Percentiles rank a stretch among this genome's conserved stretches.
Evolutionary conservation across 2,797 vertebrate genomes (phyloP).

Genomic region (Pagetopsis macropterus): DNA sequence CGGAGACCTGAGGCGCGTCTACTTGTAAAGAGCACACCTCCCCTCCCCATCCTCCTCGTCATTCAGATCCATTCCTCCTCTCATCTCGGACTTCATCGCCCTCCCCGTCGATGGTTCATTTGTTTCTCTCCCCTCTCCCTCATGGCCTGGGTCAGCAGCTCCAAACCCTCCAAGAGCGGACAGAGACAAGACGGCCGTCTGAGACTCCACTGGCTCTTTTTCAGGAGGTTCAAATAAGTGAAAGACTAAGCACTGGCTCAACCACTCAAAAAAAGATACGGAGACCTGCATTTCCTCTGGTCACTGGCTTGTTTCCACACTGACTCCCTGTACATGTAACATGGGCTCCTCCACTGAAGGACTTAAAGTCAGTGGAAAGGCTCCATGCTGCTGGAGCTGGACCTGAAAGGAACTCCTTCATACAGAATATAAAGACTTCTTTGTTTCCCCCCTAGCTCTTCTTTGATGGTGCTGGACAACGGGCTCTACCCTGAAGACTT

Average conservation of each 20-base stretch:
- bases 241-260: constrained; percentile 46
- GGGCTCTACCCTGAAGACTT: constrained; percentile 37
- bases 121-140: constrained; percentile 11
- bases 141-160: constrained; percentile 29
- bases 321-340: constrained; percentile 32
- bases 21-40: constrained; percentile 90
- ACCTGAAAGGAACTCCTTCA: constrained; percentile 51
- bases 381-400: constrained; percentile 49
- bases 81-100: constrained; percentile 51
- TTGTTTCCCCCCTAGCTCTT: constrained; percentile 17
- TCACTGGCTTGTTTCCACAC: constrained; percentile 26
- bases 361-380: constrained; percentile 50
- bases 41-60: constrained; percentile 17
- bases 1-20: constrained; percentile 96
- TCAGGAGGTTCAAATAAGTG: constrained; percentile 21
- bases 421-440: constrained; percentile 42
- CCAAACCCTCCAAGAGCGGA: constrained; percentile 43
- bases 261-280: background rate
- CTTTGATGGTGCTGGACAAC: constrained; percentile 53
- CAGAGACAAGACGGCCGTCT: constrained; percentile 55
- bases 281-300: constrained; percentile 6
- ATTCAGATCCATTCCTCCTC: constrained; percentile 52
- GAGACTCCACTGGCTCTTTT: constrained; percentile 55
- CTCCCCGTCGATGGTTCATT: constrained; percentile 20
- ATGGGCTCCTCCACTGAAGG: constrained; percentile 28